Conservation (phyloP, 2,113 vertebrate genomes). For the Dendrocopos noguchii region DNA sequence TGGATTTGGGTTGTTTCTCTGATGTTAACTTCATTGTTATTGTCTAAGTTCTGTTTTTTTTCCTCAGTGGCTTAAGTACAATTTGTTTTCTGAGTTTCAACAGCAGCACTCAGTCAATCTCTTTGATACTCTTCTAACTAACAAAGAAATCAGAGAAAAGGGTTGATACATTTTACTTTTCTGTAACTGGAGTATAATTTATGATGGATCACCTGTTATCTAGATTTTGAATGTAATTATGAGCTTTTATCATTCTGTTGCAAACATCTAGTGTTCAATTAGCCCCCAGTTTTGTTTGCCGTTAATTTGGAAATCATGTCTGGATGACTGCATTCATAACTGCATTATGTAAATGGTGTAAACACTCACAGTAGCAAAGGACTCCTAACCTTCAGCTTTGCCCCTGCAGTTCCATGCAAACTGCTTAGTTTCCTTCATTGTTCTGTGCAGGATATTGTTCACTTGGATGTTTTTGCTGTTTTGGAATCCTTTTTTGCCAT, state of each 20-base stretch:
- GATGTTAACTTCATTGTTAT: not conserved
- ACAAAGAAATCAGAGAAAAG: not conserved
- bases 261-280: not conserved
- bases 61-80: not conserved
- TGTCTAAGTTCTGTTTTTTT: not conserved
- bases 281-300: not conserved
- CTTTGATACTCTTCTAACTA: not conserved
- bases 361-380: not conserved
- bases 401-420: not conserved
- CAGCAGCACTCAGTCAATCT: not conserved
- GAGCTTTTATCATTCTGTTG: not conserved
- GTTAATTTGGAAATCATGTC: not conserved
- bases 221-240: not conserved
- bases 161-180: slow-evolving; percentile 25
- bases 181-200: not conserved
- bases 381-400: slow-evolving; percentile 9
- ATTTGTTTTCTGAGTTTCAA: not conserved
- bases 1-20: not conserved
- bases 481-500: slow-evolving; percentile 45
- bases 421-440: slow-evolving; percentile 47
- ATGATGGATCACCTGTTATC: not conserved
- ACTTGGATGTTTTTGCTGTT: slow-evolving; percentile 15
- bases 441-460: slow-evolving; percentile 14
- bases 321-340: not conserved
- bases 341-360: not conserved